phyloP scores from a whole-genome alignment of 2,797 vertebrate species.

The Pseudochirops cupreus region DNA sequence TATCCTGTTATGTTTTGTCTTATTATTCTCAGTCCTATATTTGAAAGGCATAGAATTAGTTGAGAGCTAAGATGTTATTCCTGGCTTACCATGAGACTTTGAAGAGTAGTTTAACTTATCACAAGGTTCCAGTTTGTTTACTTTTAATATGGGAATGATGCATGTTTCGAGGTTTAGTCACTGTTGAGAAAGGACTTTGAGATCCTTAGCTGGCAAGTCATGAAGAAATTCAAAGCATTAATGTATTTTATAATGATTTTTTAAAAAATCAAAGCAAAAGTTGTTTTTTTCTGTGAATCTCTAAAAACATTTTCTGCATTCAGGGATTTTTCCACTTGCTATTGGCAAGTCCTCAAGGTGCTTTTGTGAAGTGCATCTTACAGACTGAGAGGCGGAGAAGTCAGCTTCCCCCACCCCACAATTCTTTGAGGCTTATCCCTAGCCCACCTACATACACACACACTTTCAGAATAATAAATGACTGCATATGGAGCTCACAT shows the following conservation, averaged over 20 bases:
- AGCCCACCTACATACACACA: conserved; percentile 21
- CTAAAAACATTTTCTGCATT: conserved; percentile 16
- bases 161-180: background rate
- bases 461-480: conserved; percentile 60
- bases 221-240: conserved; percentile 2
- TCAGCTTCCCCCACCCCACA: conserved; percentile 5
- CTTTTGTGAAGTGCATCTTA: conserved; percentile 72
- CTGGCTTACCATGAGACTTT: fast-evolving
- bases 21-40: background rate
- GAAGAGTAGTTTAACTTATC: background rate
- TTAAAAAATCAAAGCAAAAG: conserved; percentile 25
- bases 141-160: background rate
- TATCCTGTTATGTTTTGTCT: background rate
- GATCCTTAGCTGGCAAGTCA: background rate
- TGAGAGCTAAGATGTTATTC: background rate
- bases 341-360: conserved; percentile 74
- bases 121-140: background rate
- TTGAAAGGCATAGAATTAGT: background rate
- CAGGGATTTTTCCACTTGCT: conserved; percentile 63
- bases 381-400: background rate
- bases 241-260: conserved; percentile 36
- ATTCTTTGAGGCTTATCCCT: conserved; percentile 55
- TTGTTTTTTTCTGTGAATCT: conserved; percentile 26
- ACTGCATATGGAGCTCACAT: background rate
- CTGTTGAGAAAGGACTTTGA: background rate